Conservation (phyloP, 2,888 invertebrate species). For the Ennomos quercinarius region DNA sequence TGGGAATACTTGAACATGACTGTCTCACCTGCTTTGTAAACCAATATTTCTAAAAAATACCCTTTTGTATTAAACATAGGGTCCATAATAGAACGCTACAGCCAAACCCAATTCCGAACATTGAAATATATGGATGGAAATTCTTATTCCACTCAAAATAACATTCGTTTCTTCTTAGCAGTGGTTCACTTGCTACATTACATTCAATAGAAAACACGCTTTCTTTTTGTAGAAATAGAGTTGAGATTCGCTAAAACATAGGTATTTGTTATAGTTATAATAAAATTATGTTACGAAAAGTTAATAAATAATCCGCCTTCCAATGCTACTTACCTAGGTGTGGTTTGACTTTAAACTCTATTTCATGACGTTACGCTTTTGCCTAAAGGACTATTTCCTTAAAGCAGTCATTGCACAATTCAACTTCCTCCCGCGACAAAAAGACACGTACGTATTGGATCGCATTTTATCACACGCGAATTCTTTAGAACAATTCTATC, state of each 20-base stretch:
- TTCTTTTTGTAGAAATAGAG: slow-evolving; percentile 29
- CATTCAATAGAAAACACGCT: slow-evolving; percentile 31
- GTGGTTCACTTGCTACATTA: slow-evolving; percentile 62
- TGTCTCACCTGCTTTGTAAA: slow-evolving; percentile 68
- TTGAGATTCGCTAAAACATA: slow-evolving; percentile 35
- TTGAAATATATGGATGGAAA: slow-evolving; percentile 76
- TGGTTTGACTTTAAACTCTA: too few species aligned
- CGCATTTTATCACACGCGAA: slow-evolving; percentile 82
- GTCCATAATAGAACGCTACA: slow-evolving; percentile 39
- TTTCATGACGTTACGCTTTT: too few species aligned
- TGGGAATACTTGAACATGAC: slow-evolving; percentile 5
- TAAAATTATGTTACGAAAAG: slow-evolving; percentile 50
- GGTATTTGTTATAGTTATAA: too few species aligned
- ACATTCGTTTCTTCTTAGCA: slow-evolving; percentile 80
- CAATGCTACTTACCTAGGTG: too few species aligned
- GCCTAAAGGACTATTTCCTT: background rate
- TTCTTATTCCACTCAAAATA: slow-evolving; percentile 83
- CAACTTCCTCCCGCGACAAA: slow-evolving; percentile 31
- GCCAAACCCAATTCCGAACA: slow-evolving; percentile 62
- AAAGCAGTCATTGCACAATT: slow-evolving; percentile 8
- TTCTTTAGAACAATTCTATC: slow-evolving; percentile 83
- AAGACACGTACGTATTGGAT: slow-evolving; percentile 64
- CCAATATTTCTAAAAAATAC: slow-evolving; percentile 43
- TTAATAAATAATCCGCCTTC: slow-evolving; percentile 51
- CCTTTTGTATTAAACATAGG: slow-evolving; percentile 11